phyloP scores from a whole-genome alignment of 2,888 invertebrate genomes.

The Ptilodon capucinus region DNA sequence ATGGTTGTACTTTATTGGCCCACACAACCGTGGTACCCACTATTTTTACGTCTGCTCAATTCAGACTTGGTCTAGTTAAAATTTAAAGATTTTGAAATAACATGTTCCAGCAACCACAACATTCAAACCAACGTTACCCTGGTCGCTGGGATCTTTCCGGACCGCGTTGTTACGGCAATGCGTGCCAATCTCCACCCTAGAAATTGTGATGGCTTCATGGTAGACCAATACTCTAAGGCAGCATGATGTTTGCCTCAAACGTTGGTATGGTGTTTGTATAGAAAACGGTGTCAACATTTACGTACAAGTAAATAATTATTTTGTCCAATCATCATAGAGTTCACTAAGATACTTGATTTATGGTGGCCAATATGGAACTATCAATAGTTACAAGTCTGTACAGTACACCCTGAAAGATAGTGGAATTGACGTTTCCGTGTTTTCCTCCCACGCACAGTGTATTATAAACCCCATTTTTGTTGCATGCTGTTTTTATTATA shows the following conservation, averaged over 20 bases:
- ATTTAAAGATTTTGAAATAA: background rate
- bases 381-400: background rate
- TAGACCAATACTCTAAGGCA: conserved; percentile 4
- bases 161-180: background rate
- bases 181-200: background rate
- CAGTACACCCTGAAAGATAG: background rate
- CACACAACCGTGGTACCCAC: conserved; percentile 27
- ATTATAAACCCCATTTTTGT: too few species aligned
- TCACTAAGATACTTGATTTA: background rate
- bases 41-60: conserved; percentile 2
- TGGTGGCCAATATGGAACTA: background rate
- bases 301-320: background rate
- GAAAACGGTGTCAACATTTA: background rate
- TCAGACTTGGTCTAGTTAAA: background rate
- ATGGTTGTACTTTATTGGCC: conserved; percentile 26
- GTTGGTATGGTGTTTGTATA: background rate
- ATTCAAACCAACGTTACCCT: conserved; percentile 1
- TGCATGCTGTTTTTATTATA: too few species aligned
- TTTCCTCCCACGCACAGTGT: too few species aligned
- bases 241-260: background rate
- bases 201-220: background rate
- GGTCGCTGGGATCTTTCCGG: conserved; percentile 3
- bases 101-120: background rate
- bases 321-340: background rate
- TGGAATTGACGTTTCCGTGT: background rate